phyloP scores from a whole-genome alignment of 1,140 invertebrate genomes.

The Laupala kohalensis region DNA sequence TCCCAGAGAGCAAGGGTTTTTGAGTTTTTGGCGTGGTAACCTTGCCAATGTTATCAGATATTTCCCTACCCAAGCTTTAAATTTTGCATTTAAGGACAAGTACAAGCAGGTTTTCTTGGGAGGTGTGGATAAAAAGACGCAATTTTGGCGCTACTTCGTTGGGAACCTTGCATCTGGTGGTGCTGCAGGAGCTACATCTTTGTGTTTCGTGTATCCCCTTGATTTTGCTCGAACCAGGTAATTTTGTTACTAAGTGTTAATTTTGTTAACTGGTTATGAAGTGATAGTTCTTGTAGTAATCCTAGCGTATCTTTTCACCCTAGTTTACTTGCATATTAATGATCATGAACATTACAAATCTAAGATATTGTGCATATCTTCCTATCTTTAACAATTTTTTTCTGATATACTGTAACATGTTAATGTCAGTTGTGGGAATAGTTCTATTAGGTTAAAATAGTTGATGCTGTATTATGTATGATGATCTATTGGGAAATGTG shows the following conservation, averaged over 20 bases:
- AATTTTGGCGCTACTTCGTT: slow-evolving; percentile 72
- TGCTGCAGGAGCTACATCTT: slow-evolving; percentile 83
- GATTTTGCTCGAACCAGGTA: slow-evolving; percentile 89
- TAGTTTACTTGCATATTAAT: background rate
- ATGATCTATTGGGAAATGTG: too few species aligned
- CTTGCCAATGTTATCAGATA: slow-evolving; percentile 80
- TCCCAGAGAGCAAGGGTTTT: slow-evolving; percentile 70
- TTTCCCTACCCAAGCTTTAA: slow-evolving; percentile 90
- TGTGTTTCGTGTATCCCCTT: slow-evolving; percentile 91
- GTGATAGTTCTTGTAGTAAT: too few species aligned
- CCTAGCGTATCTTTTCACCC: background rate
- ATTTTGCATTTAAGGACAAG: slow-evolving; percentile 90
- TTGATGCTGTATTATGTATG: too few species aligned
- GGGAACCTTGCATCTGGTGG: slow-evolving; percentile 87
- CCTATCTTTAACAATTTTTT: too few species aligned
- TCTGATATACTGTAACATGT: too few species aligned
- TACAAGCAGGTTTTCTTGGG: slow-evolving; percentile 75
- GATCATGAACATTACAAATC: background rate
- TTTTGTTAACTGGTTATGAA: background rate
- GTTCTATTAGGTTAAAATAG: too few species aligned
- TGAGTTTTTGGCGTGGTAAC: slow-evolving; percentile 87
- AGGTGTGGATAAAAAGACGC: slow-evolving; percentile 77
- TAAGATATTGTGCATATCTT: too few species aligned
- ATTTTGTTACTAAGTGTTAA: slow-evolving; percentile 9
- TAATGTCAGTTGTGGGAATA: too few species aligned